Base-by-base conservation (phyloP, 2,797 vertebrate genomes). In the Arrhamphus sclerolepis region DNA sequence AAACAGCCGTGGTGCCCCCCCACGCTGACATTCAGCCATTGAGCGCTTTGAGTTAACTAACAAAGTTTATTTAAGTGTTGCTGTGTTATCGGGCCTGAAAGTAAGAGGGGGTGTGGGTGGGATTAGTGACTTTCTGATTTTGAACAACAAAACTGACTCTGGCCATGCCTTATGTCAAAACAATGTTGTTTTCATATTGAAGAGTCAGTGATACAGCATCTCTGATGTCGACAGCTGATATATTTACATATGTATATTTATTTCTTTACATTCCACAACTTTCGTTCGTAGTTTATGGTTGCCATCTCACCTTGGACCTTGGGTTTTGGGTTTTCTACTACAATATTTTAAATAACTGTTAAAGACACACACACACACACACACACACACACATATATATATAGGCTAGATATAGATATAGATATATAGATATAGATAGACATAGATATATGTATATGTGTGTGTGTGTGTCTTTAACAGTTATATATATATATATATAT, bases 41-140 rank as follows among this genome's bases (percentile, higher is more conserved):
- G 76, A 80, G 1, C 3, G 67, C 75, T 81, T 72, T 75, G 55
- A 83, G 64, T 87, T 73, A 75, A 82, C 80, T 71, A 72, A 77
- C 83, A 84, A 77, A 79, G 72, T 88, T 84, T 76, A 83, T 85
- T 82, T 80, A 77, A 85, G 78, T 87, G 70, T 73, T 79, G 66
- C 79, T 62, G 24, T 84, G 80, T 81, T 78, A 72, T 82, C 66
- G 59, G 44, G 49, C 10, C 41, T 43, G 46, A 78, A 57, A 80
- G 71, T 68, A 62, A 61, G 34, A 57, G 21, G 34, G 62, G 21
- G 49, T 57, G 66, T 2, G 24, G 24, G 24, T 26, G 24, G 60
- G 66, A 70, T 80, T 70, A 84, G 79, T 70, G 66, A 60, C 75
- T 78, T 87, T 78, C 62, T 77, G 41, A 47, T 57, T 72, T 50